Evolutionary conservation across 2,888 invertebrate genomes (phyloP).

Genomic region (Eretmocerus hayati): DNA sequence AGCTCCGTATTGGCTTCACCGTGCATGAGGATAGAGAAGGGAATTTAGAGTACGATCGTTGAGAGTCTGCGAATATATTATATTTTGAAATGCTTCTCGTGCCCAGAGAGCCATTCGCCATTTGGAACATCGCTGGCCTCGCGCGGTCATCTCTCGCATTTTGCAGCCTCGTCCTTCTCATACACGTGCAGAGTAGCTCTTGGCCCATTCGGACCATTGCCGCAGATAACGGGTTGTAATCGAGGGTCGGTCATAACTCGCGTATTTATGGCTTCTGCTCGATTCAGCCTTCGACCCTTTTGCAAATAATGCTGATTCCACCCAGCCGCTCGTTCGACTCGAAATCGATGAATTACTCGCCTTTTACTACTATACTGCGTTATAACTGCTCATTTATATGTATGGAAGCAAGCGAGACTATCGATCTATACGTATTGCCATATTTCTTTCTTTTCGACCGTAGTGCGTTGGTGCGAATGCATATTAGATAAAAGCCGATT

Average conservation of each 20-base stretch:
- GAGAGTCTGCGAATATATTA: conserved; percentile 8
- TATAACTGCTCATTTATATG: too few species aligned
- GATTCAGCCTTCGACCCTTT: conserved; percentile 5
- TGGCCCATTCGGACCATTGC: background rate
- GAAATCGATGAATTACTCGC: background rate
- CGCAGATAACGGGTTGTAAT: conserved; percentile 15
- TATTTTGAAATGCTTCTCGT: conserved; percentile 10
- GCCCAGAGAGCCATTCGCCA: background rate
- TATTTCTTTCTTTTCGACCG: too few species aligned
- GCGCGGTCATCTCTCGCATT: background rate
- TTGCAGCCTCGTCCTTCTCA: background rate
- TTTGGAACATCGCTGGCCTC: background rate
- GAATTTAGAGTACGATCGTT: too few species aligned
- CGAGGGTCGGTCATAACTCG: conserved; percentile 25
- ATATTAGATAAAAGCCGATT: too few species aligned
- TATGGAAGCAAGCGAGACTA: too few species aligned
- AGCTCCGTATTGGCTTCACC: too few species aligned
- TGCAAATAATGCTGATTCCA: conserved; percentile 26
- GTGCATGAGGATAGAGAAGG: too few species aligned
- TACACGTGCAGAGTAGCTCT: background rate
- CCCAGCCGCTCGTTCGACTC: background rate
- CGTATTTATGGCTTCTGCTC: conserved; percentile 24
- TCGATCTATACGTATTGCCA: too few species aligned
- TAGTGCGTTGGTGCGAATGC: too few species aligned
- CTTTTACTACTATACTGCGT: too few species aligned